Evolutionary conservation across 2,113 vertebrate genomes (phyloP).

Genomic region (Rhabdornis inornatus): DNA sequence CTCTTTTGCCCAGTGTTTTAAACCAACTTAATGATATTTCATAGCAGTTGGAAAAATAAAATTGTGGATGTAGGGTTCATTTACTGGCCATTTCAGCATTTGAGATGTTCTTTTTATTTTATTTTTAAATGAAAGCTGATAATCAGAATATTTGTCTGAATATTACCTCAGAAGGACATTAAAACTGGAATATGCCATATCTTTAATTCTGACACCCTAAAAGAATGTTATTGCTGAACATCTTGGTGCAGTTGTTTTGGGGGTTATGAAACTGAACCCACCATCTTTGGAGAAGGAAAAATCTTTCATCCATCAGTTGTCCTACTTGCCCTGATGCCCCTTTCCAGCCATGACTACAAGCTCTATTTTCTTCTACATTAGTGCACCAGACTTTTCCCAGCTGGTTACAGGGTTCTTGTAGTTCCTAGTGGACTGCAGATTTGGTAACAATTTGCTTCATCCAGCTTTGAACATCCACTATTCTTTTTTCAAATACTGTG

Average conservation of each 20-base stretch:
- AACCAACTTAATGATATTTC: slow-evolving; percentile 1
- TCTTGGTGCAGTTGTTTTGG: not conserved
- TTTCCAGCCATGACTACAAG: not conserved
- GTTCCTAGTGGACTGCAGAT: not conserved
- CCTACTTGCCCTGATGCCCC: not conserved
- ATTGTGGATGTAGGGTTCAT: not conserved
- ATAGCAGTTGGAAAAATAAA: not conserved
- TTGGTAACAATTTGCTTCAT: not conserved
- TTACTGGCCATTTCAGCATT: not conserved
- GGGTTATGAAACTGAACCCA: not conserved
- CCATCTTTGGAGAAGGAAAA: not conserved
- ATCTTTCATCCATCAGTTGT: not conserved
- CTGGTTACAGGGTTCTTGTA: not conserved
- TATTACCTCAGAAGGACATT: not conserved
- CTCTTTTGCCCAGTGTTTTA: not conserved
- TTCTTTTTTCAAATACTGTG: not conserved
- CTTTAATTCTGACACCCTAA: not conserved
- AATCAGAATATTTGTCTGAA: not conserved
- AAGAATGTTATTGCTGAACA: not conserved
- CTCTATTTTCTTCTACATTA: not conserved
- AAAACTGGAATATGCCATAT: not conserved
- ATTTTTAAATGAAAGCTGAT: not conserved
- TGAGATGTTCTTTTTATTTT: not conserved
- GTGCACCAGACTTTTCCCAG: not conserved
- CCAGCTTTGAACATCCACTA: not conserved